These are phyloP conservation scores for Natator depressus DNA, from an alignment of 2,113 vertebrate species.

Conservation along the genomic window DNA sequence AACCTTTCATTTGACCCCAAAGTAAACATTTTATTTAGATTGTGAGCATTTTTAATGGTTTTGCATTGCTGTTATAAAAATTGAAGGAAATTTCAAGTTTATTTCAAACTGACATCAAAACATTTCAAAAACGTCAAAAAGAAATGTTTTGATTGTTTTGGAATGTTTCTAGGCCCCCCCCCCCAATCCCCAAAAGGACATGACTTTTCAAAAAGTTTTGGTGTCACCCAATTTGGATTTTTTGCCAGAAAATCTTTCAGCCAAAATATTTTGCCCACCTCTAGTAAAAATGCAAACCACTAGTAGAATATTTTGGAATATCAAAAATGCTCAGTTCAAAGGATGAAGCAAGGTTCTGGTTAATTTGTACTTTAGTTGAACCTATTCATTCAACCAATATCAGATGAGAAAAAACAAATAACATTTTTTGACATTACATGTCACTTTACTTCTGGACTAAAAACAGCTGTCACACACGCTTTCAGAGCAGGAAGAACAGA, in stretches of 20 bases:
- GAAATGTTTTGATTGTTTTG: not conserved
- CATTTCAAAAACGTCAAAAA: not conserved
- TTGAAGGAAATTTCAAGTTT: not conserved
- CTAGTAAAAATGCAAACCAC: not conserved
- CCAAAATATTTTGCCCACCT: not conserved
- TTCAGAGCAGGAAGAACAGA: conserved; percentile 47
- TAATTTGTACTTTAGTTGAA: not conserved
- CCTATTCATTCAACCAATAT: not conserved
- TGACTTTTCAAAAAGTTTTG: not conserved
- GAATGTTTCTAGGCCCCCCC: not conserved
- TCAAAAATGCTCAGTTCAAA: not conserved
- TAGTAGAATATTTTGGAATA: not conserved
- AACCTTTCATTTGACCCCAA: not conserved
- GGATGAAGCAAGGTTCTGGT: not conserved
- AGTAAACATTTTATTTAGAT: not conserved
- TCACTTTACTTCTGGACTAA: conserved; percentile 44
- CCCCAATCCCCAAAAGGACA: not conserved
- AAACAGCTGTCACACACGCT: conserved; percentile 49
- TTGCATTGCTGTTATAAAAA: not conserved
- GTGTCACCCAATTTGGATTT: not conserved
- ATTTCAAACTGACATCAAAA: not conserved
- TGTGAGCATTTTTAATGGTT: not conserved
- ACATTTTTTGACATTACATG: conserved; percentile 54
- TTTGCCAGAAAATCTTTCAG: not conserved
- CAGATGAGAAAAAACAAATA: conserved; percentile 26